Evolutionary conservation across 1,140 invertebrate genomes (phyloP), one percentile per base, ranked within the genome.

Genomic region (Danaus melanippus): DNA sequence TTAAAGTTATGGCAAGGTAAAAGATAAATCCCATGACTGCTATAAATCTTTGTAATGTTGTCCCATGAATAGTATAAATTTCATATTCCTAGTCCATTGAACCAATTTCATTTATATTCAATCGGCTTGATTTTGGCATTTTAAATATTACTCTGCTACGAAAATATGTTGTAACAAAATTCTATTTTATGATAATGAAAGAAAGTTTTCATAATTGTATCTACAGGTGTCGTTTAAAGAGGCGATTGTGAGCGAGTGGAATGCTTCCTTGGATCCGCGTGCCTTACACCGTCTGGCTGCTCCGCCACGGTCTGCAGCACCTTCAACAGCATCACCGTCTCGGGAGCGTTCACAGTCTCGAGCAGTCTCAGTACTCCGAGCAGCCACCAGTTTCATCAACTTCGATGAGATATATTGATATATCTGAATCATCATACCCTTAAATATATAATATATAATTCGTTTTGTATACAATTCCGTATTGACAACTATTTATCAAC

Each of bases 351-450:
- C 76, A 0, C 69, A 69, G 12, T 86, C 83, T 0, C 53, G 83
- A 17, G 83, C 83, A 0, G 79, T 78, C 0, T 84, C 81, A 0
- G 79, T 86, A 0, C 62, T 86, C 0, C 50, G 71, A 51, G 81
- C 79, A 9, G 83, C 83, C 0, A 60, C 75, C 0, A 83, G 78
- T 0, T 82, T 86, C 42, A 86, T 86, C 10, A 86, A 84, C 21
- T 84, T 84, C 60, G 78, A 86, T 64, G 81, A 86, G 44, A 80
- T 83, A 49, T 84, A 83, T 57, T 85, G 59, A 69, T 15, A 44
- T 40, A 53, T 39, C 43, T 10, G 15, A 21, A 47, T 32, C 10
- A 10, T 10, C 5, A 40, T 50, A n/a, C 15, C 15, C 15, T 53
- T 32, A 9, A 56, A 40, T 41, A 41, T 41, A 2, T 46, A 40